Base-by-base conservation (phyloP, 2,888 invertebrate genomes). In the Endomychus coccineus region DNA sequence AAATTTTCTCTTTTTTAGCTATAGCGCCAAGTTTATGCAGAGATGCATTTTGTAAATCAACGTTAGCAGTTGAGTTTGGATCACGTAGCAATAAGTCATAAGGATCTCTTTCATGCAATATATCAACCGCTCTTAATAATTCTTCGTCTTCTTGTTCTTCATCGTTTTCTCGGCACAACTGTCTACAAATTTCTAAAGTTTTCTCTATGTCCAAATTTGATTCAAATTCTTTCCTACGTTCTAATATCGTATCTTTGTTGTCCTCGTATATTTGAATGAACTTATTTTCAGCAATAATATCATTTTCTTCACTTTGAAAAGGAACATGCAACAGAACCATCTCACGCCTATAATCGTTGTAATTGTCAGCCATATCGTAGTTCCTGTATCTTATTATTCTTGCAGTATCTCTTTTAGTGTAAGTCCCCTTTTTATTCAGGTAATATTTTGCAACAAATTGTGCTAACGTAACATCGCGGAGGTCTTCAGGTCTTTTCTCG, bases 131-230 rank as follows among this genome's bases (percentile, higher is more conserved):
- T n/a, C n/a, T n/a, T n/a, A n/a, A n/a, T 5, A 5, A 4, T 6
- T 16, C 21, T 34, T 44, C 36, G 10, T 34, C 29, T 27, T 46
- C 36, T 33, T 48, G 42, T 23, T 22, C 27, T n/a, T n/a, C n/a
- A 5, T 19, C 44, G 16, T 45, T 16, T 40, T 47, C 47, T 3
- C 39, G 34, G 34, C 49, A 54, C 35, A 48, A 28, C 55, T 61
- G 55, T 59, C 58, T 59, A 55, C 59, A 63, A 53, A 55, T 55
- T 51, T 64, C 54, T 54, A 56, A 28, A 1, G 50, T 53, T 51
- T 50, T 60, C 19, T 54, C 40, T 5, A 42, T 55, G 28, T 59
- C 54, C 15, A 56, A 22, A 40, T 59, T 54, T 2, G 49, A 50
- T 48, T 59, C 56, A 38, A 59, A 62, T 31, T 59, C 56, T 53